Conservation (phyloP, 2,797 vertebrate genomes). For the Luscinia megarhynchos region DNA sequence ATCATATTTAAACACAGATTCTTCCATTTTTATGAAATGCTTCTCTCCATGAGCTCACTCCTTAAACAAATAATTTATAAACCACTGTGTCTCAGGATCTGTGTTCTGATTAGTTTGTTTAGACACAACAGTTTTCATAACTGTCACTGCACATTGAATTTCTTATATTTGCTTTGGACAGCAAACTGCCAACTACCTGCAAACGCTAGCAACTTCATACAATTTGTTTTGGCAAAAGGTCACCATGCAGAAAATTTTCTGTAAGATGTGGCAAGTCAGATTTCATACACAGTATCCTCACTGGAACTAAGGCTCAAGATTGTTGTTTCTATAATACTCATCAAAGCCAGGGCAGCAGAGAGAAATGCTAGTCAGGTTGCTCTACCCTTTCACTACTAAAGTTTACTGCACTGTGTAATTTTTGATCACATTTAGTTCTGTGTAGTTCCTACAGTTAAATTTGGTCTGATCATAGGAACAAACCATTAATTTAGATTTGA, state of each 20-base stretch:
- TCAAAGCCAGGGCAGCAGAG: slow-evolving; percentile 25
- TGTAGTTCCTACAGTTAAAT: background rate
- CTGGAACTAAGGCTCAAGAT: background rate
- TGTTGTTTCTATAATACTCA: background rate
- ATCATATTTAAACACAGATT: background rate
- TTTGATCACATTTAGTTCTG: background rate
- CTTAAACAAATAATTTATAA: slow-evolving; percentile 26
- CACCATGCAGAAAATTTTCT: slow-evolving; percentile 66
- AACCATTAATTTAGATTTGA: background rate
- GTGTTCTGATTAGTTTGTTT: slow-evolving; percentile 43
- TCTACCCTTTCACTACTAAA: background rate
- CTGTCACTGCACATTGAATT: slow-evolving; percentile 32
- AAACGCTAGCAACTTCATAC: slow-evolving; percentile 54
- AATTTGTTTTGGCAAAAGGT: slow-evolving; percentile 67
- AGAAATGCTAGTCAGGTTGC: background rate
- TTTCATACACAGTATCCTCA: slow-evolving; percentile 35
- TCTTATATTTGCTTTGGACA: slow-evolving; percentile 57
- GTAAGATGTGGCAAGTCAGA: slow-evolving; percentile 61
- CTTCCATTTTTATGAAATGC: background rate
- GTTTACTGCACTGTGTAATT: background rate
- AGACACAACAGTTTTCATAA: slow-evolving; percentile 48
- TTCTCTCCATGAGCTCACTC: background rate
- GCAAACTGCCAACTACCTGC: slow-evolving; percentile 64
- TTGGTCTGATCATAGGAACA: background rate
- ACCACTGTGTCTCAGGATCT: background rate